A percentile compares a stretch with the other conserved stretches of the same genome.
Conservation (phyloP, 2,888 invertebrate species). For the Petrolisthes cinctipes region DNA sequence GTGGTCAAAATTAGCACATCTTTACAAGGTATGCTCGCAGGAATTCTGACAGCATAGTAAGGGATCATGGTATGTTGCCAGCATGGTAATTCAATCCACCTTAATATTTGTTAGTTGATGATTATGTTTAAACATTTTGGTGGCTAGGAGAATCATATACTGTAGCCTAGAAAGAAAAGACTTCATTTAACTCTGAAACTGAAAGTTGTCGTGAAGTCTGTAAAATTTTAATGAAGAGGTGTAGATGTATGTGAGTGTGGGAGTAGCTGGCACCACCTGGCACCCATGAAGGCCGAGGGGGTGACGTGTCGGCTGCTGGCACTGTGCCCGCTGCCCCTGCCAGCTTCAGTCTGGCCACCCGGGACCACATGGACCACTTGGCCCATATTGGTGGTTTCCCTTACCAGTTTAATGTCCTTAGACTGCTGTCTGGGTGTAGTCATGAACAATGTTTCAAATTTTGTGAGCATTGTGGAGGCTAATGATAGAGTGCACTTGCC, state of each 20-base stretch:
- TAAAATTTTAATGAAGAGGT: not conserved
- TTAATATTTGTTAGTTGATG: not conserved
- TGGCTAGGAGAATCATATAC: not conserved
- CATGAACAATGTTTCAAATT: too few relatives aligned
- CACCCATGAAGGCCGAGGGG: constrained; percentile 37
- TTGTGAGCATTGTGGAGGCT: too few relatives aligned
- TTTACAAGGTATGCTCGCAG: not conserved
- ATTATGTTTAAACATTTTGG: not conserved
- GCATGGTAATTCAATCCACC: constrained; percentile 24
- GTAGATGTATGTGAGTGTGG: constrained; percentile 24
- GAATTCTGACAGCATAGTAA: constrained; percentile 1
- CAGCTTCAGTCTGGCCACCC: constrained; percentile 47
- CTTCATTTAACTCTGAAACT: too few relatives aligned
- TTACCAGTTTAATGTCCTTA: constrained; percentile 21
- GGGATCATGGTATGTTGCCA: not conserved
- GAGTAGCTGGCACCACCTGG: constrained; percentile 35
- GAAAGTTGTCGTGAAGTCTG: not conserved
- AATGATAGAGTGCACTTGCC: too few relatives aligned
- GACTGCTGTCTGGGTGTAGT: too few relatives aligned
- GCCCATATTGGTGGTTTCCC: constrained; percentile 29
- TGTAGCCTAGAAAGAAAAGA: too few relatives aligned
- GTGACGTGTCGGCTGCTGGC: constrained; percentile 51
- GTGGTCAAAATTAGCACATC: constrained; percentile 2
- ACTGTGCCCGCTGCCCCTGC: constrained; percentile 28
- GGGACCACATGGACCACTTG: constrained; percentile 48